These are phyloP conservation scores for Psittacula derbiana DNA, from an alignment of 2,797 vertebrate genomes.

Conservation along the genomic window DNA sequence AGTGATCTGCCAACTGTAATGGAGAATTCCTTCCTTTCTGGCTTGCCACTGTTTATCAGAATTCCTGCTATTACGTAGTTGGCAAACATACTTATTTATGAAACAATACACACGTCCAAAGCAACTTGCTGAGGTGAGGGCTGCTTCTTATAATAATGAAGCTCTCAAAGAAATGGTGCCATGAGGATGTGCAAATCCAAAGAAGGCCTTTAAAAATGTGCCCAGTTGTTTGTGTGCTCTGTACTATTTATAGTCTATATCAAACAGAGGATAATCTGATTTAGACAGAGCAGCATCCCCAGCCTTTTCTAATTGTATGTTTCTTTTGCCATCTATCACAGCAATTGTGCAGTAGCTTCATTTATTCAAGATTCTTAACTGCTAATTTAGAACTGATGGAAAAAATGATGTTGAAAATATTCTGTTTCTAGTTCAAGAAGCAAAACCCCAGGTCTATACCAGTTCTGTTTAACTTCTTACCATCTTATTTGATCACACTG, in stretches of 20 bases:
- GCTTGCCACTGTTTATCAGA: conserved; percentile 25
- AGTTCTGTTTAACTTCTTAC: background rate
- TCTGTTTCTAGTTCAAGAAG: background rate
- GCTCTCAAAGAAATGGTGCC: background rate
- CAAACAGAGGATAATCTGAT: conserved; percentile 15
- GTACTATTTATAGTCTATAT: background rate
- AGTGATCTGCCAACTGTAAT: background rate
- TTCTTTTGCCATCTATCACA: background rate
- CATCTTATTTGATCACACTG: background rate
- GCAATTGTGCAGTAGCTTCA: background rate
- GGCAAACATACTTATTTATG: background rate
- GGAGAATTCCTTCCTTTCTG: conserved; percentile 22
- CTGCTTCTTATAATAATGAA: background rate
- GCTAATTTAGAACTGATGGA: background rate
- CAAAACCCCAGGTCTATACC: background rate
- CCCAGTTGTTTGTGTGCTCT: background rate
- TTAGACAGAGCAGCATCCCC: background rate
- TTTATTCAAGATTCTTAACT: background rate
- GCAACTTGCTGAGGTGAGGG: background rate
- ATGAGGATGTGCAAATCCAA: background rate
- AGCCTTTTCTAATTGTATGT: background rate
- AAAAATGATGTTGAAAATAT: background rate
- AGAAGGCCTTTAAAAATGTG: background rate
- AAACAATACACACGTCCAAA: background rate
- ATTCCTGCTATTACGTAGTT: background rate